Evolutionary conservation across 1,140 invertebrate species (phyloP).

Genomic region (Ceratoteleas bidentatus): DNA sequence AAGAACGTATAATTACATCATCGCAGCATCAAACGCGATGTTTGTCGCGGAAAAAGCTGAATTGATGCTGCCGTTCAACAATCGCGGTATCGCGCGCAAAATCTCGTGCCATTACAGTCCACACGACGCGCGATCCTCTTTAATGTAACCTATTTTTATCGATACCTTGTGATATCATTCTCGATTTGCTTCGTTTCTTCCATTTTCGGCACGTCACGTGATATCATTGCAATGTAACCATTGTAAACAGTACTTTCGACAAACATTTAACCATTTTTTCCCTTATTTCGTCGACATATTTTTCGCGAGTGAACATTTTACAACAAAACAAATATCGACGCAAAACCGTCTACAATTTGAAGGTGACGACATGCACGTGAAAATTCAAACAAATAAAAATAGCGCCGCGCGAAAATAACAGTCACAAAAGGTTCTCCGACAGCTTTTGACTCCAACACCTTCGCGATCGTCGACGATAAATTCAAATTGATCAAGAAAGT

Average conservation of each 20-base stretch:
- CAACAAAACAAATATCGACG: too few species aligned
- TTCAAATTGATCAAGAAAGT: too few species aligned
- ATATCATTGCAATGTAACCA: neutral
- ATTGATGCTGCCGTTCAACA: slow-evolving; percentile 38
- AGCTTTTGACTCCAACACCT: too few species aligned
- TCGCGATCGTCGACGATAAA: too few species aligned
- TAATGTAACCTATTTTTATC: slow-evolving; percentile 61
- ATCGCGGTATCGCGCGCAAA: slow-evolving; percentile 32
- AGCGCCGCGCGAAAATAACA: too few species aligned
- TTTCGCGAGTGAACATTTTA: too few species aligned
- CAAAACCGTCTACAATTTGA: too few species aligned
- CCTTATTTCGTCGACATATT: neutral
- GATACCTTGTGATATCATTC: slow-evolving; percentile 40
- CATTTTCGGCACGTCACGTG: slow-evolving; percentile 11
- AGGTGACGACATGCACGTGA: too few species aligned
- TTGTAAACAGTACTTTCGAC: neutral
- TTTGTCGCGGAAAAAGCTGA: slow-evolving; percentile 29
- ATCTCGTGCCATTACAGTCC: slow-evolving; percentile 34
- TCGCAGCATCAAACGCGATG: slow-evolving; percentile 20
- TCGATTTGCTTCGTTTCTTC: slow-evolving; percentile 25
- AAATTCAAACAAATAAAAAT: too few species aligned
- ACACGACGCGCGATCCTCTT: slow-evolving; percentile 52
- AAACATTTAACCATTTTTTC: neutral
- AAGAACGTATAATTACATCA: slow-evolving; percentile 41
- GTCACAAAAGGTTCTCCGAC: too few species aligned